A percentile compares a stretch with the other conserved stretches of the same genome.
Evolutionary conservation across 2,888 invertebrate species (phyloP).

Genomic region (Dryococelus australis): DNA sequence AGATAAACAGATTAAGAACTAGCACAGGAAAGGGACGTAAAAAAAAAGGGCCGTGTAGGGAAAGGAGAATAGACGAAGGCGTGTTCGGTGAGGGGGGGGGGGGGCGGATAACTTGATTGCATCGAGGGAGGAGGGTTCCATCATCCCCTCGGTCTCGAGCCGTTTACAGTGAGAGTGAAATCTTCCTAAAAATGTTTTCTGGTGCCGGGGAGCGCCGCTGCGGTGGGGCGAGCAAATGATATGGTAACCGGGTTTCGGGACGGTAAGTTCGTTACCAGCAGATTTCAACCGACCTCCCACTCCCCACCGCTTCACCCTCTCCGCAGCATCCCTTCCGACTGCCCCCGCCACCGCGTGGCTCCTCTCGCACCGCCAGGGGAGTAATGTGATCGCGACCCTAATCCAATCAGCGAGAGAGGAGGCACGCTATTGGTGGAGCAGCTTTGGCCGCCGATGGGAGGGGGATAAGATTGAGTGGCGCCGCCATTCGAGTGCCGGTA

Average conservation of each 20-base stretch:
- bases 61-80: background rate
- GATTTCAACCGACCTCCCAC: background rate
- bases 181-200: conserved; percentile 34
- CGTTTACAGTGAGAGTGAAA: conserved; percentile 27
- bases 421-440: conserved; percentile 20
- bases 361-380: background rate
- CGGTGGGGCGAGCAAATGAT: conserved; percentile 44
- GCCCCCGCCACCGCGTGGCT: background rate
- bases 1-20: background rate
- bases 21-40: background rate
- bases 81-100: background rate
- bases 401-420: conserved; percentile 27
- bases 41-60: background rate
- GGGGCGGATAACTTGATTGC: background rate
- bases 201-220: background rate
- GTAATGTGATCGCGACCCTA: conserved; percentile 26
- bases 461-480: background rate
- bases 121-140: background rate
- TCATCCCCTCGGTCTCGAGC: background rate
- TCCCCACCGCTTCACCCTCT: background rate
- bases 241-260: conserved; percentile 45
- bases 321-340: background rate
- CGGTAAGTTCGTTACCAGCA: conserved; percentile 41
- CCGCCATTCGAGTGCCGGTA: background rate
- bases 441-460: background rate